phyloP scores from a whole-genome alignment of 2,888 invertebrate species.

The Drosophila stalkeri region DNA sequence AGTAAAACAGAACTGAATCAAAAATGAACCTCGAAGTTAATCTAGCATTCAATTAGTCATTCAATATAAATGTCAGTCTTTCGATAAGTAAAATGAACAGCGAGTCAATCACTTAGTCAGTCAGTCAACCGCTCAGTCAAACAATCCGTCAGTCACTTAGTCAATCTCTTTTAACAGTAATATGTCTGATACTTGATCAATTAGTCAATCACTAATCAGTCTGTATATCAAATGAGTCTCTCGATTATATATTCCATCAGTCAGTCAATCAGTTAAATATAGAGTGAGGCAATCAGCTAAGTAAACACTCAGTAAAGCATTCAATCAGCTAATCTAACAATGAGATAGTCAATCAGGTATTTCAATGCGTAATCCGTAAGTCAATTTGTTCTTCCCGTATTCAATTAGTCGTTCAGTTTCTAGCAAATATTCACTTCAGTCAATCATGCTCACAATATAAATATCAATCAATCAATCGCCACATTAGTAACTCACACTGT shows the following conservation, averaged over 20 bases:
- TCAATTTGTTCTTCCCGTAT: background rate
- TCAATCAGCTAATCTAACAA: background rate
- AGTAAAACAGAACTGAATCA: background rate
- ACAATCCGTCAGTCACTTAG: too few species aligned
- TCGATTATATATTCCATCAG: background rate
- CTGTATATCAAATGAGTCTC: too few species aligned
- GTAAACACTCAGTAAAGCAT: background rate
- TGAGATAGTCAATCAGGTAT: too few species aligned
- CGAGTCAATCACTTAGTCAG: too few species aligned
- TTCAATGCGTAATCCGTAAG: too few species aligned
- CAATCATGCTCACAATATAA: background rate
- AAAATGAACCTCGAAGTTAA: background rate
- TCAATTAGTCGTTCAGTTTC: background rate
- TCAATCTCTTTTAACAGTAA: too few species aligned
- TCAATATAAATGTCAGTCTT: background rate
- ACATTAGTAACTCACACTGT: background rate
- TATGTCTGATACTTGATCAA: background rate
- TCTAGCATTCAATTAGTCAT: background rate
- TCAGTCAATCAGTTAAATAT: background rate
- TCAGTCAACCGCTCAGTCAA: background rate
- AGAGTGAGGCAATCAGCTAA: background rate
- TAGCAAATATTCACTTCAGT: background rate
- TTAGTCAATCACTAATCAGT: background rate
- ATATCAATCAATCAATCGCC: background rate
- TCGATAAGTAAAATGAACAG: background rate